phyloP scores from a whole-genome alignment of 2,113 vertebrate genomes.

The Gila orcuttii region DNA sequence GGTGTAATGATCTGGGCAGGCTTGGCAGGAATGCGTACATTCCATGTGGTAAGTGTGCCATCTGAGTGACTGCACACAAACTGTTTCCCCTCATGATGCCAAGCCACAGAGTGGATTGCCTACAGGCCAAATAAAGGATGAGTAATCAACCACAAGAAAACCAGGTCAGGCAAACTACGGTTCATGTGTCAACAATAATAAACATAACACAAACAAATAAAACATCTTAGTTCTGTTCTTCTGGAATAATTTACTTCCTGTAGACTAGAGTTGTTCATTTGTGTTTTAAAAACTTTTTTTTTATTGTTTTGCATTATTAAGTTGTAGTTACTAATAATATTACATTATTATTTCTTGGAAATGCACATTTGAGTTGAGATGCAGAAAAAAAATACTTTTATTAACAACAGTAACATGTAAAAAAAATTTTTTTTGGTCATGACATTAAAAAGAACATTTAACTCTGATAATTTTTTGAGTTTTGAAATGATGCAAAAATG shows the following conservation, averaged over 20 bases:
- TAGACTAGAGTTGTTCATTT: background rate
- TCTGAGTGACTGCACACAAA: slow-evolving; percentile 99
- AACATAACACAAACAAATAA: background rate
- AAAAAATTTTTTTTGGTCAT: too few species aligned
- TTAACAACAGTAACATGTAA: too few species aligned
- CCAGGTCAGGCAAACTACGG: slow-evolving; percentile 2
- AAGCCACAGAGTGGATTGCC: slow-evolving; percentile 97
- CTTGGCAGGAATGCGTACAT: slow-evolving; percentile 88
- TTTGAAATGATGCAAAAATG: too few species aligned
- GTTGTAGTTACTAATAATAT: too few species aligned
- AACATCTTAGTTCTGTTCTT: background rate
- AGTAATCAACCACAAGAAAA: slow-evolving; percentile 42
- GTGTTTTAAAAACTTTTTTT: too few species aligned
- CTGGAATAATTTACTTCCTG: background rate
- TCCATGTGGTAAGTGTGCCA: slow-evolving; percentile 96
- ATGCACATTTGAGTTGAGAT: too few species aligned
- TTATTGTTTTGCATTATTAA: too few species aligned
- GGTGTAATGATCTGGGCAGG: slow-evolving; percentile 93
- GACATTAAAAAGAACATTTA: too few species aligned
- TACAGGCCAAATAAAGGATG: slow-evolving; percentile 63
- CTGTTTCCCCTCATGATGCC: slow-evolving; percentile 99
- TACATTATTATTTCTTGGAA: too few species aligned
- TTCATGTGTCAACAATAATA: background rate
- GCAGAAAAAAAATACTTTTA: too few species aligned
- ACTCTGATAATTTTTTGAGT: too few species aligned